Evolutionary conservation across 2,797 vertebrate genomes (phyloP).

Genomic region (Gymnothorax reevesii): DNA sequence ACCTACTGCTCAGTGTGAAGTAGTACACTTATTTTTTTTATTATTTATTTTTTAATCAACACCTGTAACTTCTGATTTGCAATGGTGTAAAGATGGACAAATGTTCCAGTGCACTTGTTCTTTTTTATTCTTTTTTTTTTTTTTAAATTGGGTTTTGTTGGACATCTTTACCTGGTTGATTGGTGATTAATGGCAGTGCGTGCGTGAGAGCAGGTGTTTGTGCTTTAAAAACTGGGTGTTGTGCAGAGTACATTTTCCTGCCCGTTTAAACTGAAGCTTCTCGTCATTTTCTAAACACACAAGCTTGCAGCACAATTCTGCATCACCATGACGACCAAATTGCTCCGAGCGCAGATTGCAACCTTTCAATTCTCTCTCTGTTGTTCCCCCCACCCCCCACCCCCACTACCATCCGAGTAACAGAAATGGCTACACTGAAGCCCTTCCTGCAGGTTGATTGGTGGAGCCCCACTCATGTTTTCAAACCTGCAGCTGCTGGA

Average conservation of each 20-base stretch:
- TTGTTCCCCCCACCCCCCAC: constrained; percentile 11
- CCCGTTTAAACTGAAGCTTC: not conserved
- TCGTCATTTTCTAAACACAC: not conserved
- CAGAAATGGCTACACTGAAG: not conserved
- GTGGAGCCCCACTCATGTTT: not conserved
- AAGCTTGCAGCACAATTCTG: not conserved
- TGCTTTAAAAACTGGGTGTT: not conserved
- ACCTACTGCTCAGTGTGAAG: constrained; percentile 45
- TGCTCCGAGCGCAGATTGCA: not conserved
- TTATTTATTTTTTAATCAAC: not conserved
- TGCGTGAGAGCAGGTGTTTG: constrained; percentile 14
- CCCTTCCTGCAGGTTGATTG: not conserved
- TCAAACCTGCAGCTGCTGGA: not conserved
- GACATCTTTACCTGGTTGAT: not conserved
- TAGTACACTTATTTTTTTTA: not conserved
- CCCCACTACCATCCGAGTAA: not conserved
- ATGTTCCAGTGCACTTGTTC: not conserved
- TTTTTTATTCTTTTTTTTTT: not conserved
- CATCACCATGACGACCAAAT: constrained; percentile 9
- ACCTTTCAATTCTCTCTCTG: not conserved
- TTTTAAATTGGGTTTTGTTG: not conserved
- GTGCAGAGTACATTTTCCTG: not conserved
- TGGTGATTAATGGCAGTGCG: not conserved
- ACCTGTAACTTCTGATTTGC: not conserved
- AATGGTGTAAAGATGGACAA: not conserved